These are phyloP conservation scores for Darevskia mixta DNA, from an alignment of 2,797 vertebrate genomes.

Conservation along the genomic window DNA sequence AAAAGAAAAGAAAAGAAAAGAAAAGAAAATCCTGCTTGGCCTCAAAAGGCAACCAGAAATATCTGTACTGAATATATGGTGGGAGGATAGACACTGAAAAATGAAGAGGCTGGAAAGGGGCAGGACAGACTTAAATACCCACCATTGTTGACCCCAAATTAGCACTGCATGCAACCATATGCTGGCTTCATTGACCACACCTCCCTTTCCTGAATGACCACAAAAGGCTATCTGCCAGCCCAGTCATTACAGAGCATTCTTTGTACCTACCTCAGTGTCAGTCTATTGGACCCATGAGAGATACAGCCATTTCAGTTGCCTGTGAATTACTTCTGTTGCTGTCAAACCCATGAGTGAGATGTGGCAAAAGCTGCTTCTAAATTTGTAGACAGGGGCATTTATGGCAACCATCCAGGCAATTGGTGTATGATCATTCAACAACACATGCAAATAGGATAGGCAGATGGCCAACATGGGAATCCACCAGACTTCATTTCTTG, in stretches of 20 bases:
- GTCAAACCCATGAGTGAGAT: background rate
- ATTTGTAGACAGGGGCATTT: background rate
- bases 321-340: background rate
- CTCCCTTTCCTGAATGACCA: too few species aligned
- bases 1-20: too few species aligned
- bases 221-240: too few species aligned
- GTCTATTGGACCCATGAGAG: background rate
- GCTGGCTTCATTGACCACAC: too few species aligned
- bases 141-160: too few species aligned
- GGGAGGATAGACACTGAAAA: too few species aligned
- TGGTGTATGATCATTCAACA: background rate
- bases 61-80: too few species aligned
- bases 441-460: slow-evolving; percentile 6
- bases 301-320: background rate
- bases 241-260: background rate
- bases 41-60: too few species aligned
- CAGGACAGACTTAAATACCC: too few species aligned
- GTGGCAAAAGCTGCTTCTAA: background rate
- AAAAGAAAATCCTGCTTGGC: too few species aligned
- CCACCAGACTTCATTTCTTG: slow-evolving; percentile 12
- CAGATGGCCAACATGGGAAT: slow-evolving; percentile 22
- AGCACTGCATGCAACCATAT: too few species aligned
- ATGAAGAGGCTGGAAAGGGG: too few species aligned
- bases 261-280: background rate
- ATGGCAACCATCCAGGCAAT: background rate